A percentile compares a stretch with the other conserved stretches of the same genome.
phyloP scores from a whole-genome alignment of 1,140 invertebrate species.

The Drosophila littoralis region DNA sequence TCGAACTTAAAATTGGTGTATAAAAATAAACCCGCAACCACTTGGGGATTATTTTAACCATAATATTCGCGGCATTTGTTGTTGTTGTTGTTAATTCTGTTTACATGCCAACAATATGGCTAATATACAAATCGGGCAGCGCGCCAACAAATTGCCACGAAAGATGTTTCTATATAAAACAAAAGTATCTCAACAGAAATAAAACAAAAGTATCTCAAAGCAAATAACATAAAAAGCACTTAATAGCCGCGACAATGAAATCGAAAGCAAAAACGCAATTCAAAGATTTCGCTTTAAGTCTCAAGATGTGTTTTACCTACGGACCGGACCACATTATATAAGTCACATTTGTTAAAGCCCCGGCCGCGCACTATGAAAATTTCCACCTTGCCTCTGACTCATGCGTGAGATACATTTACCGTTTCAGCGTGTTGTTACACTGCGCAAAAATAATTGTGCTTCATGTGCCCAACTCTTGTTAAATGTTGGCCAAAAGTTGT shows the following conservation, averaged over 20 bases:
- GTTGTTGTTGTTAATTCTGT: constrained; percentile 10
- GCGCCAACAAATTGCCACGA: constrained; percentile 17
- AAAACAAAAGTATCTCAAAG: neutral
- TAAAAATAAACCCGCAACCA: constrained; percentile 12
- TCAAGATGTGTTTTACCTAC: constrained; percentile 9
- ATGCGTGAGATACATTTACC: constrained; percentile 37
- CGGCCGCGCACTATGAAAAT: neutral
- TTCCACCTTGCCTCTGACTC: constrained; percentile 53
- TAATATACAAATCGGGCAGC: constrained; percentile 25
- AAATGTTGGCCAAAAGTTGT: neutral
- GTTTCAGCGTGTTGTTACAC: neutral
- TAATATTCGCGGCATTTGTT: constrained; percentile 23
- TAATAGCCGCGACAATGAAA: constrained; percentile 20
- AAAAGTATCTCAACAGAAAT: neutral
- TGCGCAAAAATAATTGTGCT: neutral
- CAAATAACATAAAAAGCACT: constrained; percentile 4
- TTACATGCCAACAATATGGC: constrained; percentile 27
- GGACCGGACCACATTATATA: constrained; percentile 18
- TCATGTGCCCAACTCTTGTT: neutral
- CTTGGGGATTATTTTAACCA: constrained; percentile 14
- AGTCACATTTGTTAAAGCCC: constrained; percentile 25
- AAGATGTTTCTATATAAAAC: neutral
- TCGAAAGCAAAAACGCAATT: constrained; percentile 32
- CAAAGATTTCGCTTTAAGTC: neutral
- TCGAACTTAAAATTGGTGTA: neutral